Evolutionary conservation across 2,113 vertebrate genomes (phyloP), one percentile per base, ranked within the genome.

Genomic region (Xiphias gladius): DNA sequence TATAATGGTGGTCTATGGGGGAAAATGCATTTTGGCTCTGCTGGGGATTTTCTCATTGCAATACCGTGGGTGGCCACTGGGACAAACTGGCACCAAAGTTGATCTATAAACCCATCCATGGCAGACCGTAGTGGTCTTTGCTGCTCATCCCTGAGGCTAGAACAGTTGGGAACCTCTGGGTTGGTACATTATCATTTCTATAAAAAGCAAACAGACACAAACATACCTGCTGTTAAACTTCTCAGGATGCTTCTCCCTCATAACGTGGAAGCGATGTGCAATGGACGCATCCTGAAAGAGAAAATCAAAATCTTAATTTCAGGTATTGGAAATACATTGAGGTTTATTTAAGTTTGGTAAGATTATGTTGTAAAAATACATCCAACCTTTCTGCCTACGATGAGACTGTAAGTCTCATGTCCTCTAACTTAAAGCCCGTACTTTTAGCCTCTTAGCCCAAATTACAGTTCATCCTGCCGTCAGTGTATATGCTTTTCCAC

Each of bases 181-280:
- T 22, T 52, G 8, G n/a, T 22, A 10, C 50, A n/a, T 54, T 24
- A 24, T 22, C 20, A n/a, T 52, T 52, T 52, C 50, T 10, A n/a
- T 1, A 52, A 9, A 22, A 22, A 52, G 0, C 2, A 52, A n/a
- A 16, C 14, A 43, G 32, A 22, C 28, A 35, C 14, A 70, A 46
- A 80, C 94, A 81, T 86, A 97, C 97, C 97, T 97, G 89, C 97
- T 99, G 94, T 97, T 99, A 90, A 99, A 99, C 89, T 97, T 98
- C 94, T 99, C 97, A 11, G 97, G 97, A 81, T 98, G 97, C 86
- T 98, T 99, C 95, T 98, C 97, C 89, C 97, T 96, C 97, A 99
- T 99, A 52, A 99, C 95, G 39, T 99, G 97, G 92, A 99, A 98
- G 90, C 97, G 97, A 92, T 98, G 97, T 46, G 97, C 97, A 63